Evolutionary conservation across 2,888 invertebrate species (phyloP).

Genomic region (Parnassius glacialis): DNA sequence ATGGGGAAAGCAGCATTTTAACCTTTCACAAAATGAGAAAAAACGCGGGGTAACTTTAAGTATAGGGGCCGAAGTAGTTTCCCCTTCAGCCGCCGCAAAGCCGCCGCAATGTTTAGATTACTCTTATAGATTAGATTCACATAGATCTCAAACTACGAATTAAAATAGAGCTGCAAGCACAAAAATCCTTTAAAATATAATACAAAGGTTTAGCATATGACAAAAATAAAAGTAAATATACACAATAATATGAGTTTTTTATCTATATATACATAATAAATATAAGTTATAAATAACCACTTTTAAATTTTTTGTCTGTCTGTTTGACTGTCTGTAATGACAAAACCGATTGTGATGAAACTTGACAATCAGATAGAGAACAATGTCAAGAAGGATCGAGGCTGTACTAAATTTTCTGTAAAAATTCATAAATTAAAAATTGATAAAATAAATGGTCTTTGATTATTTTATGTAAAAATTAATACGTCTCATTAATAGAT

Average conservation of each 20-base stretch:
- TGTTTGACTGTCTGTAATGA: too few species aligned
- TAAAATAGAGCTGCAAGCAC: background rate
- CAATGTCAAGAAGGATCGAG: too few species aligned
- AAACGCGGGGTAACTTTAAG: conserved; percentile 19
- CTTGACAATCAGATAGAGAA: too few species aligned
- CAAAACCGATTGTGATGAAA: too few species aligned
- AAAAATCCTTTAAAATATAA: too few species aligned
- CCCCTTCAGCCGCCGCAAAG: conserved; percentile 20
- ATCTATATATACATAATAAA: background rate
- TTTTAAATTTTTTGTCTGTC: too few species aligned
- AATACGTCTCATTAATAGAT: too few species aligned
- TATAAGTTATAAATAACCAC: too few species aligned
- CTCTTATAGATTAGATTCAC: conserved; percentile 22
- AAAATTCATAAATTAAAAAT: too few species aligned
- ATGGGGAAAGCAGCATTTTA: conserved; percentile 23
- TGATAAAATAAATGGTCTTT: too few species aligned
- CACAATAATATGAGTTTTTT: background rate
- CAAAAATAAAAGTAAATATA: background rate
- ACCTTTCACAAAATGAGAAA: conserved; percentile 25
- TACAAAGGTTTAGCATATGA: background rate
- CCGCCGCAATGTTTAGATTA: conserved; percentile 26
- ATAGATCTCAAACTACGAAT: conserved; percentile 15
- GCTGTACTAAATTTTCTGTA: too few species aligned
- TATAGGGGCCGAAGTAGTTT: conserved; percentile 22
- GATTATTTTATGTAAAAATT: too few species aligned